phyloP scores from a whole-genome alignment of 2,888 invertebrate species.

The Busseola fusca region DNA sequence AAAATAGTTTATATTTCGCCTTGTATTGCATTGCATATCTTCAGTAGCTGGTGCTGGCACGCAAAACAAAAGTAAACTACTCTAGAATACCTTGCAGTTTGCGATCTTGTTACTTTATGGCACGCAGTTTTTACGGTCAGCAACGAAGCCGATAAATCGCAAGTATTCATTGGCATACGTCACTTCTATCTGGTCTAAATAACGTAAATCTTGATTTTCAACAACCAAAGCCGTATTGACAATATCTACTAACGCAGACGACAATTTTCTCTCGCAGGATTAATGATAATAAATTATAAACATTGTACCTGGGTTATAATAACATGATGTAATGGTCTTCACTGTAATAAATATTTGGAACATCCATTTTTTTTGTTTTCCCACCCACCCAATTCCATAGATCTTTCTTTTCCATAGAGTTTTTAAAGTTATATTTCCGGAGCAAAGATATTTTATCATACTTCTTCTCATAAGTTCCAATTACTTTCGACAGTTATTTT shows the following conservation, averaged over 20 bases:
- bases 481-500: conserved; percentile 31
- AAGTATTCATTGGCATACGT: background rate
- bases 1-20: background rate
- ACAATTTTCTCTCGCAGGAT: conserved; percentile 69
- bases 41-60: background rate
- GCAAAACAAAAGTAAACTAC: background rate
- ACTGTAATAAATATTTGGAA: conserved; percentile 88
- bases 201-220: conserved; percentile 55
- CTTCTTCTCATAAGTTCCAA: conserved; percentile 22
- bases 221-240: conserved; percentile 40
- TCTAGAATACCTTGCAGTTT: background rate
- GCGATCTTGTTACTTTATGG: background rate
- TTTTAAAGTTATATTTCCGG: conserved; percentile 44
- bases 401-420: conserved; percentile 40
- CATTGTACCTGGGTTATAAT: conserved; percentile 88
- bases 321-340: conserved; percentile 84
- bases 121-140: background rate
- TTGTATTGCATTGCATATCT: background rate
- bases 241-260: conserved; percentile 50
- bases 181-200: background rate
- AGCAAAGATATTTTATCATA: conserved; percentile 16
- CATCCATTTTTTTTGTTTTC: conserved; percentile 69
- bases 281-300: conserved; percentile 78
- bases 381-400: conserved; percentile 28
- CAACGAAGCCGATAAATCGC: background rate